Evolutionary conservation across 64 coral and sea anemone genomes (phyloP).

Genomic region (Stylophora pistillata): DNA sequence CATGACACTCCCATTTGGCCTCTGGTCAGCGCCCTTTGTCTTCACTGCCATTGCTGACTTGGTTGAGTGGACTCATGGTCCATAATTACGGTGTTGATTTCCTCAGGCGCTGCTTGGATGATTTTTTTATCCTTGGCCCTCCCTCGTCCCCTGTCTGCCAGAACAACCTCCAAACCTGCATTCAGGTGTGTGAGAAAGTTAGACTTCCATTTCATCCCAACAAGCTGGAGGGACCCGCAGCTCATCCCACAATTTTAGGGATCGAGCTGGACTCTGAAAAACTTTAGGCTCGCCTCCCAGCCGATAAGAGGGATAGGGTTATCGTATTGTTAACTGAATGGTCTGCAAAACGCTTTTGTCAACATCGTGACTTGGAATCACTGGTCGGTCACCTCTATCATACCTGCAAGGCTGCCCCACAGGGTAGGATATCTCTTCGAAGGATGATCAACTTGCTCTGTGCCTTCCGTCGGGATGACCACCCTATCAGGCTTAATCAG

Average conservation of each 20-base stretch:
- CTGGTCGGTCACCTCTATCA: constrained; percentile 52
- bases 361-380: not conserved
- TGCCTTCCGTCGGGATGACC: constrained; percentile 37
- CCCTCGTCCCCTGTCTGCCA: not conserved
- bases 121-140: constrained; percentile 11
- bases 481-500: constrained; percentile 49
- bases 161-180: not conserved
- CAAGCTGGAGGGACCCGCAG: constrained; percentile 53
- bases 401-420: constrained; percentile 34
- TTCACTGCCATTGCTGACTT: constrained; percentile 15
- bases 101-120: constrained; percentile 11
- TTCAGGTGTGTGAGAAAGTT: not conserved
- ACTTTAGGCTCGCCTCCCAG: constrained; percentile 14
- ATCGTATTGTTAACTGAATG: constrained; percentile 1
- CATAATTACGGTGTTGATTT: not conserved
- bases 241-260: constrained; percentile 29
- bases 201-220: constrained; percentile 30
- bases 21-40: constrained; percentile 12
- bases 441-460: constrained; percentile 28
- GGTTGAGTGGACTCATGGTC: constrained; percentile 5
- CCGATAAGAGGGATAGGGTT: constrained; percentile 19
- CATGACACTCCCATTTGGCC: constrained; percentile 36
- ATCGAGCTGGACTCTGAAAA: constrained; percentile 60
- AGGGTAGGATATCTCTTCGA: constrained; percentile 17
- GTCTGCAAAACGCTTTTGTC: constrained; percentile 24